Evolutionary conservation across 2,888 invertebrate species (phyloP).

Genomic region (Synergus japonicus): DNA sequence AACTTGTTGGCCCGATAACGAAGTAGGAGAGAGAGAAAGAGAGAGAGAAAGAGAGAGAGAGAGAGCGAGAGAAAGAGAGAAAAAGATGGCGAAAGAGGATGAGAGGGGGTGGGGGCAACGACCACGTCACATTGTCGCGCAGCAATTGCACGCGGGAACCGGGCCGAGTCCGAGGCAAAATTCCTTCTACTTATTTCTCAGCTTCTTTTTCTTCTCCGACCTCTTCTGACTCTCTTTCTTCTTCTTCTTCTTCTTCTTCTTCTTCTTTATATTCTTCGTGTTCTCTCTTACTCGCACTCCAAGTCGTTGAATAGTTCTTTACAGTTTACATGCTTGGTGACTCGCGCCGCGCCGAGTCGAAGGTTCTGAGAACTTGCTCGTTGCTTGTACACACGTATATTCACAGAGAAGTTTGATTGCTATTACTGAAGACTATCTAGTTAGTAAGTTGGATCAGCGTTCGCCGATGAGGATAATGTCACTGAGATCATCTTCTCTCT

Average conservation of each 20-base stretch:
- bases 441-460: slow-evolving; percentile 23
- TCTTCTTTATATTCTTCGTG: slow-evolving; percentile 41
- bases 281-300: slow-evolving; percentile 45
- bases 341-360: slow-evolving; percentile 33
- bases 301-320: slow-evolving; percentile 28
- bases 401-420: slow-evolving; percentile 36
- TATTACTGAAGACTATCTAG: slow-evolving; percentile 31
- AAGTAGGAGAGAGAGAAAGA: slow-evolving; percentile 64
- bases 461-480: slow-evolving; percentile 14
- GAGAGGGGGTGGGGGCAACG: slow-evolving; percentile 54
- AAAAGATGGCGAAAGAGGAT: slow-evolving; percentile 45
- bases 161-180: slow-evolving; percentile 64
- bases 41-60: slow-evolving; percentile 42
- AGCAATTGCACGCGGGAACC: slow-evolving; percentile 69
- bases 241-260: neutral
- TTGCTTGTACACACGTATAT: slow-evolving; percentile 27
- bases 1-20: slow-evolving; percentile 76
- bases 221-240: slow-evolving; percentile 36
- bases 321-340: slow-evolving; percentile 51
- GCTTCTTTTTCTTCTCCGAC: slow-evolving; percentile 50
- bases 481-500: slow-evolving; percentile 16
- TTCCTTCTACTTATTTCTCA: slow-evolving; percentile 58
- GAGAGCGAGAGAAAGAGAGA: neutral
- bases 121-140: slow-evolving; percentile 69
- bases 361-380: slow-evolving; percentile 39